phyloP scores from a whole-genome alignment of 2,113 vertebrate genomes.

The Rafetus swinhoei region DNA sequence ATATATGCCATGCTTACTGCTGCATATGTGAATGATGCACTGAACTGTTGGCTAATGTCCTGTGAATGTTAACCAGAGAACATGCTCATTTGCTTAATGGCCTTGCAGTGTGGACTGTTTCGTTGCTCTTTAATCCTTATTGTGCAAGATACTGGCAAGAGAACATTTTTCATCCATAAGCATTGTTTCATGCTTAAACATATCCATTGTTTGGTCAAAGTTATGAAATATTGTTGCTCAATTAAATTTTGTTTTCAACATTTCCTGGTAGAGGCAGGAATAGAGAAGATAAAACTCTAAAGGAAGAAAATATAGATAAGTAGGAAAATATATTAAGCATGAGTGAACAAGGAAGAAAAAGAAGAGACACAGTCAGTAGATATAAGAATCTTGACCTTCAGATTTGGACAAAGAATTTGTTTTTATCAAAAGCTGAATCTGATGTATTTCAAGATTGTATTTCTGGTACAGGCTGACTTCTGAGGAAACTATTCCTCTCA shows the following conservation, averaged over 20 bases:
- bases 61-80: constrained; percentile 54
- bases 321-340: not conserved
- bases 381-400: not conserved
- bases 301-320: constrained; percentile 10
- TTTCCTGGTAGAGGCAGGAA: constrained; percentile 55
- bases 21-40: constrained; percentile 38
- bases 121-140: constrained; percentile 38
- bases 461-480: not conserved
- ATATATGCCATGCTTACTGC: constrained; percentile 13
- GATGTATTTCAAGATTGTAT: constrained; percentile 21
- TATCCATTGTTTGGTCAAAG: constrained; percentile 62
- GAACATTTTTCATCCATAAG: constrained; percentile 49
- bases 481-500: not conserved
- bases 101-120: constrained; percentile 33
- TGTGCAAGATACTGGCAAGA: constrained; percentile 62
- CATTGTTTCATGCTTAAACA: constrained; percentile 60
- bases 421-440: constrained; percentile 2
- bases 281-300: constrained; percentile 40
- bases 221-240: constrained; percentile 70
- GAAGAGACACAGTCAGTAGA: not conserved
- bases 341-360: not conserved
- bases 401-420: not conserved
- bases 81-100: constrained; percentile 27
- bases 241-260: constrained; percentile 62
- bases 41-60: constrained; percentile 44